Percentiles rank a stretch among this genome's conserved stretches.
Evolutionary conservation across 2,888 invertebrate species (phyloP).

Genomic region (Cotesia congregata): DNA sequence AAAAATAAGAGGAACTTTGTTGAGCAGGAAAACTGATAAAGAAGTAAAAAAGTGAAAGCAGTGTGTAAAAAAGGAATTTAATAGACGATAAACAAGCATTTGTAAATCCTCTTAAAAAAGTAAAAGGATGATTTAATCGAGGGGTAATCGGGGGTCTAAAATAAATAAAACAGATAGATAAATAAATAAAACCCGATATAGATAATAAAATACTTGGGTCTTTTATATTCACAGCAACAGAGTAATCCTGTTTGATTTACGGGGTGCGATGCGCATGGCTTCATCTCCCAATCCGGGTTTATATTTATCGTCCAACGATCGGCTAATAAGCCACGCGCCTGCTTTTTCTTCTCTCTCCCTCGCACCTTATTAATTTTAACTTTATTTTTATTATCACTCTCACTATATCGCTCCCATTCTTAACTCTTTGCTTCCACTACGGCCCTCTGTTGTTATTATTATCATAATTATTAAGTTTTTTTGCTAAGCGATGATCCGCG

Average conservation of each 20-base stretch:
- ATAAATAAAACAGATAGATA: not conserved
- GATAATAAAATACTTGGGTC: constrained; percentile 18
- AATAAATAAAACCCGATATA: not conserved
- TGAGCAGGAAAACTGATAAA: no score
- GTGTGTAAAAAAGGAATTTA: not conserved
- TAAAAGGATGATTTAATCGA: not conserved
- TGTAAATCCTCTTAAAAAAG: not conserved
- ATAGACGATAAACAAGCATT: not conserved
- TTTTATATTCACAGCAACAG: constrained; percentile 30
- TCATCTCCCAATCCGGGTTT: constrained; percentile 34
- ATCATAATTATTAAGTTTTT: constrained; percentile 7
- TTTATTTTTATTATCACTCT: constrained; percentile 16
- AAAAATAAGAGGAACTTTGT: no score
- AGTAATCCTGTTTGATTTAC: constrained; percentile 39
- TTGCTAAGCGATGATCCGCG: constrained; percentile 42
- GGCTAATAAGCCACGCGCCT: constrained; percentile 51
- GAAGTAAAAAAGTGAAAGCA: no score
- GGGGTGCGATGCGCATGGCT: constrained; percentile 39
- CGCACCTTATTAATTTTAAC: constrained; percentile 36
- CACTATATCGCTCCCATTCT: constrained; percentile 27
- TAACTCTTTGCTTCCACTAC: not conserved
- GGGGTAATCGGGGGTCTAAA: not conserved
- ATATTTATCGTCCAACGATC: constrained; percentile 42
- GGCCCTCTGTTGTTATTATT: constrained; percentile 11
- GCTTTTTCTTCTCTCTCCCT: constrained; percentile 42